Base-by-base conservation (phyloP, 1,140 invertebrate species). In the Pogonognathellus flavescens region DNA sequence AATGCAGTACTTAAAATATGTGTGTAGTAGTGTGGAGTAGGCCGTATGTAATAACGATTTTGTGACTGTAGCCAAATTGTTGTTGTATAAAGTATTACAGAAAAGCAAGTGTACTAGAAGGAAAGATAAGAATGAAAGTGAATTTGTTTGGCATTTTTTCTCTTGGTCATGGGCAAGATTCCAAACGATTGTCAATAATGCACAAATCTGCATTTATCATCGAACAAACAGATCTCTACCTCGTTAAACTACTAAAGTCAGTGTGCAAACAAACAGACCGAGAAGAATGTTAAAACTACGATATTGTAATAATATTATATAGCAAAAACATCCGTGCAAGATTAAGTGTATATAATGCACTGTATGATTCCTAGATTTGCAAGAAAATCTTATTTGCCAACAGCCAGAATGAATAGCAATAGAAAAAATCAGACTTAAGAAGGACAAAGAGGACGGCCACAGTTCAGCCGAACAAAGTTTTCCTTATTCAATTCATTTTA, bases 141-240 rank as follows among this genome's bases (percentile, higher is more conserved):
- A 84, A 84, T 72, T 76, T 84, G 41, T 84, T 84, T 72, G 53
- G 60, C 31, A 66, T 72, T 53, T 52, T 59, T 53, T 84, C 49
- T 62, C 62, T 70, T 72, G 83, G 83, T 84, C 83, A 84, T 85
- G 84, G 84, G 84, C 84, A 80, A 7, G 13, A 59, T 53, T 85
- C 84, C 84, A 85, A 85, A 22, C 16, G 66, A 52, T 49, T 76
- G 66, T 85, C 70, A 85, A 85, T 80, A 80, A 80, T 85, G 84
- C 84, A 85, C 52, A 85, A 85, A 50, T 85, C 72, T 85, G 84
- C 84, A 85, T 85, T 85, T 85, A 85, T 85, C 84, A 85, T 85
- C 41, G 25, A 13, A 83, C 62, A 57, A 83, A 83, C 41, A 62
- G 41, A 60, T 66, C 59, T 66, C 57, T 66, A 13, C 82, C 57